Evolutionary conservation across 1,140 invertebrate species (phyloP).

Genomic region (Achatina immaculata): DNA sequence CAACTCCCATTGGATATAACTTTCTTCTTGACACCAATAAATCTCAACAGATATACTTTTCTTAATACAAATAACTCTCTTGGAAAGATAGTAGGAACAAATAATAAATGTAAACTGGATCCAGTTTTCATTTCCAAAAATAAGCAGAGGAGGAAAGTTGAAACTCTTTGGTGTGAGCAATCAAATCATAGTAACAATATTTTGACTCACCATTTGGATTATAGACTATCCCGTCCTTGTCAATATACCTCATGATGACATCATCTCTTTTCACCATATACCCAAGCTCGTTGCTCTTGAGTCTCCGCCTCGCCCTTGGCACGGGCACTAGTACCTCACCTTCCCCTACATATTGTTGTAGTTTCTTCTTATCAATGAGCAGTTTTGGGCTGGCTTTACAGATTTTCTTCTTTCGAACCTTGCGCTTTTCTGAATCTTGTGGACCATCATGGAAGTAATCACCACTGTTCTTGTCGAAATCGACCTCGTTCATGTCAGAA

Average conservation of each 20-base stretch:
- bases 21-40: no score
- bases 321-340: slow-evolving; percentile 34
- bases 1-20: no score
- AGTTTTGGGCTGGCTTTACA: not conserved
- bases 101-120: no score
- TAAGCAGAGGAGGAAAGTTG: no score
- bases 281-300: slow-evolving; percentile 30
- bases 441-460: not conserved
- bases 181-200: no score
- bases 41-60: no score
- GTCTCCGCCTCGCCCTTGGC: slow-evolving; percentile 25
- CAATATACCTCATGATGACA: slow-evolving; percentile 27
- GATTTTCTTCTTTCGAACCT: slow-evolving; percentile 6
- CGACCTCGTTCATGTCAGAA: slow-evolving; percentile 35
- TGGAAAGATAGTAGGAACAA: no score
- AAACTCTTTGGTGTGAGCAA: no score
- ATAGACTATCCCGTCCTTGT: slow-evolving; percentile 35
- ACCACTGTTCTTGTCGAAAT: slow-evolving; percentile 21
- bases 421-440: not conserved
- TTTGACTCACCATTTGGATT: slow-evolving; percentile 32
- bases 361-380: slow-evolving; percentile 22
- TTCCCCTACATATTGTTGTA: slow-evolving; percentile 32
- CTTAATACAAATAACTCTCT: no score
- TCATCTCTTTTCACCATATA: slow-evolving; percentile 38
- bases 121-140: no score